Percentiles rank a stretch among this genome's conserved stretches.
Conservation (phyloP, 2,113 vertebrate genomes). For the Corapipo altera region DNA sequence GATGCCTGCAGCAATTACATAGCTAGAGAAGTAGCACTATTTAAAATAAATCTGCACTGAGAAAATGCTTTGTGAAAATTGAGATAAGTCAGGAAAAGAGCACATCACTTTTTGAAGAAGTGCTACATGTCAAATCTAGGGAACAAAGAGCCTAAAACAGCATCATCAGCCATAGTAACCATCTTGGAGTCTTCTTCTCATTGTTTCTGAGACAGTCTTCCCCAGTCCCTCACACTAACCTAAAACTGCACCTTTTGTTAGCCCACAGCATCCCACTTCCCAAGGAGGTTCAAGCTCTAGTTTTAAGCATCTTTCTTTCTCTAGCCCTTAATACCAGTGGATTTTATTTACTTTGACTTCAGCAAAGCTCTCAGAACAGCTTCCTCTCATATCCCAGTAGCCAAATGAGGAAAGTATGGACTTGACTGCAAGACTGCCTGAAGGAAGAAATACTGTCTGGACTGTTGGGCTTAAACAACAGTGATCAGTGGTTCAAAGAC, state of each 20-base stretch:
- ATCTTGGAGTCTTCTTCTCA: neutral
- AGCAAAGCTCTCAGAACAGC: neutral
- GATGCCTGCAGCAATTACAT: conserved; percentile 1
- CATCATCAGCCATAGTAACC: neutral
- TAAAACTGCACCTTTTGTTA: neutral
- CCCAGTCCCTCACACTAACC: neutral
- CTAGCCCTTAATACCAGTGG: neutral
- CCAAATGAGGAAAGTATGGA: neutral
- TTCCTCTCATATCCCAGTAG: neutral
- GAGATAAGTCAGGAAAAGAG: conserved; percentile 15
- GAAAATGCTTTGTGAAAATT: conserved; percentile 24
- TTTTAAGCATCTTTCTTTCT: neutral
- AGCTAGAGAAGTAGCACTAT: neutral
- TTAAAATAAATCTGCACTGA: neutral
- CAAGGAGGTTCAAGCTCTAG: neutral
- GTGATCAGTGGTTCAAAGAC: neutral
- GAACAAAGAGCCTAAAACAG: neutral
- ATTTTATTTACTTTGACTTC: neutral
- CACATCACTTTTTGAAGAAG: neutral
- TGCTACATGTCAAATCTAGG: neutral
- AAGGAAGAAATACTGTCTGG: neutral
- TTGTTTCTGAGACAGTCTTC: conserved; percentile 16
- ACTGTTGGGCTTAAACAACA: neutral
- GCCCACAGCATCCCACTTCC: neutral
- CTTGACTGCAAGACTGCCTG: neutral